Percentiles rank a stretch among this genome's conserved stretches.
Evolutionary conservation across 2,113 vertebrate genomes (phyloP).

Genomic region (Callipepla squamata): DNA sequence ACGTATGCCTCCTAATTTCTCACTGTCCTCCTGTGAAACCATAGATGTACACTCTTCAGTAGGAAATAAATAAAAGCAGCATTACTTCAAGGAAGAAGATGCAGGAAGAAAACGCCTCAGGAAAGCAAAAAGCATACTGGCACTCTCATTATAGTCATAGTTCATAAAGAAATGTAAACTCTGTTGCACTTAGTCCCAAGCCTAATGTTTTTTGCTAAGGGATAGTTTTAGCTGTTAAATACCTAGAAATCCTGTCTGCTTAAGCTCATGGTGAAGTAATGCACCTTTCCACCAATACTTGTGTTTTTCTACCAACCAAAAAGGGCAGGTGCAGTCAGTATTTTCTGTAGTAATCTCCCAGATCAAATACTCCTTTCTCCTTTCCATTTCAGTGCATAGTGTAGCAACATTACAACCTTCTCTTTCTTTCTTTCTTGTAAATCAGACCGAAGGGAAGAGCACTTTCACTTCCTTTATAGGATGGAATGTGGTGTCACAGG

Average conservation of each 20-base stretch:
- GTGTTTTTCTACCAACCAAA: background rate
- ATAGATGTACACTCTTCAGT: background rate
- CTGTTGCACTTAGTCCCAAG: background rate
- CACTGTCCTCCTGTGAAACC: background rate
- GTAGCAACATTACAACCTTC: slow-evolving; percentile 80
- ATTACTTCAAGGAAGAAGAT: background rate
- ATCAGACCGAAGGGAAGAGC: slow-evolving; percentile 83
- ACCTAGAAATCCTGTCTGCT: background rate
- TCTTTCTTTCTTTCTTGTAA: slow-evolving; percentile 82
- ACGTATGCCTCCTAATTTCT: background rate
- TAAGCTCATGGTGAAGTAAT: background rate
- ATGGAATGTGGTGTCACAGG: slow-evolving; percentile 83
- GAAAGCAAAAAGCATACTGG: background rate
- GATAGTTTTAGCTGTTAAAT: background rate
- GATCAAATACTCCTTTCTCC: slow-evolving; percentile 56
- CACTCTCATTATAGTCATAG: background rate
- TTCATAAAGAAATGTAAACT: background rate
- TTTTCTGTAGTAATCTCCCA: background rate
- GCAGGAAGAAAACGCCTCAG: background rate
- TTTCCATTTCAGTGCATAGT: slow-evolving; percentile 61
- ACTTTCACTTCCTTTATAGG: slow-evolving; percentile 84
- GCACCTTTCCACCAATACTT: background rate
- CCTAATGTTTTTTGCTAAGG: background rate
- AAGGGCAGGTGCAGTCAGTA: background rate
- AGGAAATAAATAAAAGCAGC: background rate